Evolutionary conservation across 1,140 invertebrate genomes (phyloP), one percentile per base, ranked within the genome.

Genomic region (Drosophila tropicalis): DNA sequence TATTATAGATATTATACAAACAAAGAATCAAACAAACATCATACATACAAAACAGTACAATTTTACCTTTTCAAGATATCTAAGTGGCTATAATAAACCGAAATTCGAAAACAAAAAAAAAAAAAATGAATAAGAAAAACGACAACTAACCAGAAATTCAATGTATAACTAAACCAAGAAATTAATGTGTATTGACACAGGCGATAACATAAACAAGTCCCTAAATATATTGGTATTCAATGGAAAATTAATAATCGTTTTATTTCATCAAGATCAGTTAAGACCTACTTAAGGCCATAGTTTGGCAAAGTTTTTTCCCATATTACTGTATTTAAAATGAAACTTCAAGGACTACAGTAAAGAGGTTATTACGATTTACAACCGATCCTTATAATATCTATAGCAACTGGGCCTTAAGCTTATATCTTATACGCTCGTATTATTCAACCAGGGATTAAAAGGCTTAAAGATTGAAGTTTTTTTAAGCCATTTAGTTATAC

Each of bases 201-300:
- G 68, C 70, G 64, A 79, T 79, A 87, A 80, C 82, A 89, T 77
- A 44, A 67, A 51, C 34, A 83, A 76, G 67, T 70, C 79, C 73
- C 78, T 81, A 89, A 89, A 89, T 89, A 89, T 76, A 89, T 89
- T 90, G 81, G 74, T 84, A 89, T 89, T 89, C 78, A 84, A 83
- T 67, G 56, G 51, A 68, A 66, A 7, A 40, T 7, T 19, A 74
- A 62, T 5, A 25, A n/a, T 76, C 56, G 74, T 71, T 76, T 75
- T 4, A 34, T 29, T 75, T 58, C 1, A 15, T 25, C 22, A 25
- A 25, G 3, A 4, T 25, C 3, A 25, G 22, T 4, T 6, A 12
- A 6, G 0, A 1, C 4, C 5, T 25, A 25, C 13, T 10, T 0
- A 19, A 54, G 6, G 1, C 13, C 19, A 54, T 9, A 25, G 10